Evolutionary conservation across 1,140 invertebrate genomes (phyloP), one percentile per base, ranked within the genome.

Genomic region (Tetragnatha versicolor): DNA sequence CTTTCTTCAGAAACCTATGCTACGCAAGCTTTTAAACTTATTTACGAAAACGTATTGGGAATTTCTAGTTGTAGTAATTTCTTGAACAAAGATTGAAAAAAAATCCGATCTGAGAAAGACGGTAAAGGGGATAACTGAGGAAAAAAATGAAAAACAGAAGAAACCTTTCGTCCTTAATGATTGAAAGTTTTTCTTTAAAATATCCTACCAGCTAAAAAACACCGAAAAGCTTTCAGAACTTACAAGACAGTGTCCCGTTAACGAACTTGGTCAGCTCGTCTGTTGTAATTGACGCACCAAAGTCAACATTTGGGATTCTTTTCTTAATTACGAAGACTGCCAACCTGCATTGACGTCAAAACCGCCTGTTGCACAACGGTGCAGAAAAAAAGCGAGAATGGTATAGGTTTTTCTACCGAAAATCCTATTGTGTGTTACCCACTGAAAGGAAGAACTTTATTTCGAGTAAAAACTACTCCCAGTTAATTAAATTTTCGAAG

Each of bases 251-350:
- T 3, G 20, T n/a, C 17, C 31, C 55, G 35, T 58, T 58, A 58
- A 3, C 29, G 29, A 33, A 33, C 55, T 33, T 7, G 1, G 5
- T 35, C 51, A 17, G 9, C 10, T 5, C 3, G 14, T 17, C 55
- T n/a, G n/a, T n/a, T n/a, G n/a, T 58, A 58, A 58, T 58, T 33
- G 31, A 35, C n/a, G 6, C 31, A 20, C 3, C n/a, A 33, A 58
- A 58, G 29, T 58, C 31, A 58, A 35, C 31, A 58, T 58, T 58
- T 58, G 31, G 20, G n/a, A n/a, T n/a, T 58, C 35, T 33, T 31
- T 58, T n/a, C 55, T 31, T 20, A 58, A 33, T 58, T 58, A 35
- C 22, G 29, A 20, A n/a, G n/a, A n/a, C n/a, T n/a, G n/a, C 3
- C n/a, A 5, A 25, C 0, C 4, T 10, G 49, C 20, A 53, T 7